Percentiles rank a stretch among this genome's conserved stretches.
phyloP scores from a whole-genome alignment of 2,797 vertebrate genomes.

The Sebastes umbrosus region DNA sequence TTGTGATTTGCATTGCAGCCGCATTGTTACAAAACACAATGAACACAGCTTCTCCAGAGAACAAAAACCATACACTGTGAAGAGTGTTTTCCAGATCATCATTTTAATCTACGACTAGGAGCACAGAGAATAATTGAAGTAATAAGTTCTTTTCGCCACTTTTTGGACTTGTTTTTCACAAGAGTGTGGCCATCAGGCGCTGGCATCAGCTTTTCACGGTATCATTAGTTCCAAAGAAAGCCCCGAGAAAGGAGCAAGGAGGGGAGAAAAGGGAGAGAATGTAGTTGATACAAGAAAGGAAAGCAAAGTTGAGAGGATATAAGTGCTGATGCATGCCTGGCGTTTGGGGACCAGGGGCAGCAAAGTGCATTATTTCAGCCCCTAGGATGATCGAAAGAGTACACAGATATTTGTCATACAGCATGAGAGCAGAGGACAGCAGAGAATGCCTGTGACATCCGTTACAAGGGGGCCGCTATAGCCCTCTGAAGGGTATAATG shows the following conservation, averaged over 20 bases:
- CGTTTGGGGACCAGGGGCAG: slow-evolving; percentile 52
- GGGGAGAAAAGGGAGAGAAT: not conserved
- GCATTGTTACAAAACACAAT: slow-evolving; percentile 42
- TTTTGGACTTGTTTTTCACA: slow-evolving; percentile 27
- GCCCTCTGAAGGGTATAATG: slow-evolving; percentile 61
- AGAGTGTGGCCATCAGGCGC: slow-evolving; percentile 23
- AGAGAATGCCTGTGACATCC: slow-evolving; percentile 53
- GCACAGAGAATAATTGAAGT: slow-evolving; percentile 54
- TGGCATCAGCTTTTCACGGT: slow-evolving; percentile 39
- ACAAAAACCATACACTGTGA: slow-evolving; percentile 36
- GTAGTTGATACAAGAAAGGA: not conserved
- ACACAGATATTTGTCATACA: slow-evolving; percentile 72
- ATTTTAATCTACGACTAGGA: slow-evolving; percentile 53
- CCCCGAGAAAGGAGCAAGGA: slow-evolving; percentile 20
- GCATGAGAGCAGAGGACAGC: slow-evolving; percentile 53
- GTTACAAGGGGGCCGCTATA: slow-evolving; percentile 40
- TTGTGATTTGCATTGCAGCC: slow-evolving; percentile 59
- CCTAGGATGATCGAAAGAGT: slow-evolving; percentile 58
- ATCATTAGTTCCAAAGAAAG: slow-evolving; percentile 60
- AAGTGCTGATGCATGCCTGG: slow-evolving; percentile 67
- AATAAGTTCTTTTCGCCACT: slow-evolving; percentile 21
- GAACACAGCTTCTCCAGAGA: slow-evolving; percentile 40
- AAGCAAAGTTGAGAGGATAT: slow-evolving; percentile 26
- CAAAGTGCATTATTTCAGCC: slow-evolving; percentile 67
- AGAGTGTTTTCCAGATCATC: slow-evolving; percentile 42